Conservation (phyloP, 2,113 vertebrate genomes). For the Fregetta grallaria region DNA sequence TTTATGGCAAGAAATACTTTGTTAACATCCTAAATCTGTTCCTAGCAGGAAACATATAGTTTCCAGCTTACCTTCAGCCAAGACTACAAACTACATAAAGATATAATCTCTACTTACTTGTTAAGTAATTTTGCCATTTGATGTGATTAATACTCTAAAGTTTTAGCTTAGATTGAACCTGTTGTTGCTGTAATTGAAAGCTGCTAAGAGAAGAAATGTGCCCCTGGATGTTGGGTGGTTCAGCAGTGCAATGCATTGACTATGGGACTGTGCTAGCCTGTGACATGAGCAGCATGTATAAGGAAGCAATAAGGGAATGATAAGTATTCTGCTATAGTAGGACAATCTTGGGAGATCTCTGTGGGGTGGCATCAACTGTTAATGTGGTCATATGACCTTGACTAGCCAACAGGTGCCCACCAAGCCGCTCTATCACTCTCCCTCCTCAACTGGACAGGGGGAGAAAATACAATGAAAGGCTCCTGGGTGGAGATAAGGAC, state of each 20-base stretch:
- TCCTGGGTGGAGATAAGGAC: too few species aligned
- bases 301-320: neutral
- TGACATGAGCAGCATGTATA: neutral
- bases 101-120: neutral
- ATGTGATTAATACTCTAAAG: neutral
- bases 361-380: neutral
- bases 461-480: too few species aligned
- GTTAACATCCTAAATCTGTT: neutral
- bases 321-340: neutral
- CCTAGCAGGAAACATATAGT: neutral
- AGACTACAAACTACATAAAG: neutral
- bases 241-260: neutral
- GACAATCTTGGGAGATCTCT: neutral
- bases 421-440: neutral
- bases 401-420: neutral
- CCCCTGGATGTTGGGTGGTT: neutral
- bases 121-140: neutral
- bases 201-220: neutral
- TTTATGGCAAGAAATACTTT: too few species aligned
- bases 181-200: neutral
- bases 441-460: too few species aligned
- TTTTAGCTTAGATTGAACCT: neutral
- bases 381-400: neutral
- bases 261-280: neutral
- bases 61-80: neutral